Evolutionary conservation across 1,140 invertebrate species (phyloP), one percentile per base, ranked within the genome.

Genomic region (Bradynema listronoti): DNA sequence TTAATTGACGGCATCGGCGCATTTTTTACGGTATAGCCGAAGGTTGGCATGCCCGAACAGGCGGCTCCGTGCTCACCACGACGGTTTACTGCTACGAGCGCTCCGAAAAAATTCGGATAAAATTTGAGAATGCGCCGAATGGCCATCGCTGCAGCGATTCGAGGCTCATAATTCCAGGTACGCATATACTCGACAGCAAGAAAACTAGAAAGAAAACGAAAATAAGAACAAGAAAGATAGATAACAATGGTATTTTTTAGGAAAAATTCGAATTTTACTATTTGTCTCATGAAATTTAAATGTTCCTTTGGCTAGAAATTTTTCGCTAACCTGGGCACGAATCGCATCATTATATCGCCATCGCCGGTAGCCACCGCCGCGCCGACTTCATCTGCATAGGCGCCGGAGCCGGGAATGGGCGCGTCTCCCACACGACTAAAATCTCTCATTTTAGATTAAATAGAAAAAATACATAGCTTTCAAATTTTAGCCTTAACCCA

Each of bases 281-380:
- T n/a, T n/a, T n/a, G n/a, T n/a, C n/a, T n/a, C n/a, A n/a, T n/a
- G n/a, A n/a, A n/a, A n/a, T n/a, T n/a, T n/a, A n/a, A n/a, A n/a
- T n/a, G n/a, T n/a, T n/a, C n/a, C n/a, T n/a, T n/a, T n/a, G n/a
- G n/a, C n/a, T n/a, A n/a, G n/a, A n/a, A n/a, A n/a, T n/a, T n/a
- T n/a, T n/a, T n/a, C n/a, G n/a, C 24, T 68, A 79, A 91, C 88
- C 89, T 90, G 1, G 91, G 90, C 52, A 90, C 78, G 82, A 94
- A 93, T 71, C 91, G 81, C 84, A 95, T 87, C 89, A 97, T 92
- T 6, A 95, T 80, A 80, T 98, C 94, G 1, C 94, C 94, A 82
- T 96, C 91, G 0, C 92, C 94, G 1, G 94, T 98, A 2, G 85
- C 90, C 6, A 86, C 87, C 9, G 93, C 92, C 1, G 87, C 94